These are phyloP conservation scores for Coregonus sp. DNA, from an alignment of 2,797 vertebrate genomes.

Conservation along the genomic window DNA sequence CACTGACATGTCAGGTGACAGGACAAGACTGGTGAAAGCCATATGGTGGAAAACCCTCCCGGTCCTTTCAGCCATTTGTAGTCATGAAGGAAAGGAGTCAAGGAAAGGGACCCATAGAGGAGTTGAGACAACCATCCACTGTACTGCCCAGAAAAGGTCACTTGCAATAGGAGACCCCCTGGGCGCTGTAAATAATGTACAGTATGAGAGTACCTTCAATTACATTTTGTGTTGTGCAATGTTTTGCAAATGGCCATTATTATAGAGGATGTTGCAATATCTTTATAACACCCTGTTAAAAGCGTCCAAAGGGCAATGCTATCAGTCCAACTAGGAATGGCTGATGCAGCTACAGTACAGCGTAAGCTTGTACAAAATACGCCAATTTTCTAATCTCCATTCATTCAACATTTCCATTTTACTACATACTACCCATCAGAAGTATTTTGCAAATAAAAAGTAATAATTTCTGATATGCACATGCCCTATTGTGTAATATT, in stretches of 20 bases:
- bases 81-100: background rate
- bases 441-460: conserved; percentile 15
- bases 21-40: background rate
- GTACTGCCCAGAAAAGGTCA: conserved; percentile 76
- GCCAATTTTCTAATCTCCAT: conserved; percentile 21
- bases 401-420: conserved; percentile 21
- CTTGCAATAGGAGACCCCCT: conserved; percentile 74
- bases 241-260: background rate
- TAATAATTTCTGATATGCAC: conserved; percentile 11
- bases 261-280: conserved; percentile 10
- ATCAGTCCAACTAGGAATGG: conserved; percentile 21
- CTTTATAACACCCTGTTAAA: conserved; percentile 15
- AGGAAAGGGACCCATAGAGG: background rate
- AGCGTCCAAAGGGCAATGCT: conserved; percentile 43
- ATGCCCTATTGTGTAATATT: background rate
- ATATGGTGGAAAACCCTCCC: background rate
- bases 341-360: conserved; percentile 34
- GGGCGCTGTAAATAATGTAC: conserved; percentile 32
- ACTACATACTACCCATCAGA: conserved; percentile 4
- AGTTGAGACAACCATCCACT: conserved; percentile 10
- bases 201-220: background rate
- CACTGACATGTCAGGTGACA: background rate
- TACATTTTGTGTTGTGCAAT: background rate
- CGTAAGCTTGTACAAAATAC: conserved; percentile 30
- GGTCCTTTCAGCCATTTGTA: background rate